Percentiles rank a stretch among this genome's conserved stretches.
phyloP scores from a whole-genome alignment of 2,888 invertebrate species.

The Drosophila stalkeri region DNA sequence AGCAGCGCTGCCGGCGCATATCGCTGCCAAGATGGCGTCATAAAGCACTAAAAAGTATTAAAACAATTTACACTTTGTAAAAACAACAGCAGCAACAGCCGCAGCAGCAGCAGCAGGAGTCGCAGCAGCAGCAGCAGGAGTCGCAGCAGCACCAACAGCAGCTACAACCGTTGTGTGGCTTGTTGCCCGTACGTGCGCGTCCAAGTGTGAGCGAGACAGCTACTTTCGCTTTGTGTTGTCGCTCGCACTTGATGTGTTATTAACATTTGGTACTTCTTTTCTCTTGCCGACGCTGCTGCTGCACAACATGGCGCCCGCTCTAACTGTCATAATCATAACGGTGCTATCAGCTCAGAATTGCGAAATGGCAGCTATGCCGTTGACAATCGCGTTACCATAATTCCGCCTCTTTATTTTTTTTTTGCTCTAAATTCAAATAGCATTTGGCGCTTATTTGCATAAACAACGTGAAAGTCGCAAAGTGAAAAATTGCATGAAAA shows the following conservation, averaged over 20 bases:
- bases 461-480: constrained; percentile 76
- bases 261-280: constrained; percentile 41
- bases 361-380: constrained; percentile 59
- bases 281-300: not conserved
- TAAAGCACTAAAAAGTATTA: constrained; percentile 81
- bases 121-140: not conserved
- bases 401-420: constrained; percentile 44
- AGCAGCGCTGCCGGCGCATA: constrained; percentile 30
- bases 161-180: constrained; percentile 65
- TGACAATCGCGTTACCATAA: constrained; percentile 77
- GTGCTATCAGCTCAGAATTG: constrained; percentile 39
- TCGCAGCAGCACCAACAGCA: not conserved
- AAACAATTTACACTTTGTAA: constrained; percentile 84
- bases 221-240: constrained; percentile 5
- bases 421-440: constrained; percentile 73
- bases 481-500: constrained; percentile 76
- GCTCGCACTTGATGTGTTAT: constrained; percentile 51
- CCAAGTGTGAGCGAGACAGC: constrained; percentile 12
- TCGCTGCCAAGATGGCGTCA: constrained; percentile 71
- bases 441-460: constrained; percentile 80
- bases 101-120: constrained; percentile 28
- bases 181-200: constrained; percentile 65
- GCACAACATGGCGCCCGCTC: constrained; percentile 58
- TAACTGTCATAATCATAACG: constrained; percentile 69
- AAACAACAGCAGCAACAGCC: constrained; percentile 49